Base-by-base conservation (phyloP, 1,140 invertebrate genomes). In the Popillia japonica region DNA sequence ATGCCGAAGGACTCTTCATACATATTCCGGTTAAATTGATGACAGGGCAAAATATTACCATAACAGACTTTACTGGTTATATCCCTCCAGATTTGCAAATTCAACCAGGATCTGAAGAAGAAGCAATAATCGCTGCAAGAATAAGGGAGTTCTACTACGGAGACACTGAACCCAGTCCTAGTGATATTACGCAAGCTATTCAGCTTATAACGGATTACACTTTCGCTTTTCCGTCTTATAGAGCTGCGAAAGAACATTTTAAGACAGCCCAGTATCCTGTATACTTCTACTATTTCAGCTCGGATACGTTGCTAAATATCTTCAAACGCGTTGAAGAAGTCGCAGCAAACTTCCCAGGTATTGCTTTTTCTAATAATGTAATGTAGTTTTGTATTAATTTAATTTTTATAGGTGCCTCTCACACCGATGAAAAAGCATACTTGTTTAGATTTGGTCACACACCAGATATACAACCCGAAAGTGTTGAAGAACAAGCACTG, bases 71-170 rank as follows among this genome's bases (percentile, higher is more conserved):
- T 27, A 34, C 14, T 34, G 1, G 3, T 11, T 72, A 11, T 11
- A 34, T 90, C 22, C 88, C 89, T 4, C 83, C 86, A 79, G 84
- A 85, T 9, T 86, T 87, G 75, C 85, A 86, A 76, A 86, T 89
- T 75, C 80, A 86, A 80, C 80, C 87, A 10, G 85, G 86, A 73
- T 83, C 86, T 22, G 78, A 87, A n/a, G 83, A 87, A 48, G 87
- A 87, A 61, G 80, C 83, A 42, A 80, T 87, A 78, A 85, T 88
- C 9, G 78, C 87, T 0, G 74, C 87, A 48, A 87, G 88, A 80
- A 84, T 90, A 7, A 90, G 89, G 81, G 82, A 89, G 20, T 87
- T 86, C 76, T 90, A 90, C 79, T 90, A 89, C 79, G 85, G 87
- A 3, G 87, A 90, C 78, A 86, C 79, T 41, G 85, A 64, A 86